These are phyloP conservation scores for Drosophila silvestris DNA, from an alignment of 2,888 invertebrate species.

Conservation along the genomic window DNA sequence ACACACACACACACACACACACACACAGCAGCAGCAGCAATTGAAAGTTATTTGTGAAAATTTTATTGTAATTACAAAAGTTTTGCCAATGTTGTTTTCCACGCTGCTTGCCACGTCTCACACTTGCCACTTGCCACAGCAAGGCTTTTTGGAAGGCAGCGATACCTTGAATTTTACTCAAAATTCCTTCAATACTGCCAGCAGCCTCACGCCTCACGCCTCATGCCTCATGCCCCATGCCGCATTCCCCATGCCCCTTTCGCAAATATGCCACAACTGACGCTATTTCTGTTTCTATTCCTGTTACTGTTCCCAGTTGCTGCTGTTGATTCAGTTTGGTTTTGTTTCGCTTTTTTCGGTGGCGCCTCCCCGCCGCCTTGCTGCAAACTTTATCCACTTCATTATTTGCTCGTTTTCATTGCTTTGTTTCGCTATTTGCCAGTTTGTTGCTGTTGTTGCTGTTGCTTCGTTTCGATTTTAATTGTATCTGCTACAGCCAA, in stretches of 20 bases:
- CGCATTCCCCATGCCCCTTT: background rate
- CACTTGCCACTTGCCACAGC: conserved; percentile 10
- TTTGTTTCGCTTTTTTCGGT: conserved; percentile 8
- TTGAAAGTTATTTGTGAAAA: conserved; percentile 80
- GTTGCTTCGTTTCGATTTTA: conserved; percentile 68
- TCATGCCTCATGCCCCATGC: background rate
- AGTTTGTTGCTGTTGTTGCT: conserved; percentile 45
- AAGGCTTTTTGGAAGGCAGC: conserved; percentile 26
- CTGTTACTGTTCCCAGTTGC: conserved; percentile 34
- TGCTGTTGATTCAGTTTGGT: conserved; percentile 42
- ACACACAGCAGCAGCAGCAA: conserved; percentile 43
- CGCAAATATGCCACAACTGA: conserved; percentile 14
- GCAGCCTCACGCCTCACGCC: background rate
- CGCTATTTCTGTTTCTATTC: conserved; percentile 53
- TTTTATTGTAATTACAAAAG: conserved; percentile 80
- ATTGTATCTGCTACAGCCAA: conserved; percentile 61
- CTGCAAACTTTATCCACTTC: conserved; percentile 77
- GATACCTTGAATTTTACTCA: conserved; percentile 74
- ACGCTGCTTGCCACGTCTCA: conserved; percentile 13
- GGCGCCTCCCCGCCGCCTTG: conserved; percentile 34
- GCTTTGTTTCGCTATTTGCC: conserved; percentile 65
- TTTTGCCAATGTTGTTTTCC: conserved; percentile 68
- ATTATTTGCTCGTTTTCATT: conserved; percentile 80
- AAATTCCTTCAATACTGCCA: conserved; percentile 49
- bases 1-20: background rate